Evolutionary conservation across 2,113 vertebrate genomes (phyloP), one percentile per base, ranked within the genome.

Genomic region (Australoheros scitulus): DNA sequence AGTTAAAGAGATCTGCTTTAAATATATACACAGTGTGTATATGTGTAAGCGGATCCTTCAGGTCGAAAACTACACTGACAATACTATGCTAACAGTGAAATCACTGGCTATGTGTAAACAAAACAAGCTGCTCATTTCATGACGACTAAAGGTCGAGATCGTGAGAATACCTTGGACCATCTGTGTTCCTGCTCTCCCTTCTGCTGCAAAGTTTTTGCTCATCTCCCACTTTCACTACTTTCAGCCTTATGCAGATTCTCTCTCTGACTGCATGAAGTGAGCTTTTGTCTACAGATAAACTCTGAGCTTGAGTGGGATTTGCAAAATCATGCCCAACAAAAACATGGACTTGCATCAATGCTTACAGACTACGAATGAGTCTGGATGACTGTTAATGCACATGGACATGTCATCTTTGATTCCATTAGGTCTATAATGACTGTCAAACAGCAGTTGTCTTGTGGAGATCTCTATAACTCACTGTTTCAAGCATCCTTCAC

Each of bases 151-250:
- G 81, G 59, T 65, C 75, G 3, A 74, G 65, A 64, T 87, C 13
- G 64, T 88, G 90, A 92, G 75, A 88, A 88, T 84, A 86, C 85
- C 80, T 85, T 56, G 26, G 89, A 80, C 88, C 86, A 92, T 92
- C 91, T 92, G 88, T 61, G 86, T 29, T 68, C 61, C 63, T 82
- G 76, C 70, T 86, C 77, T 85, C 64, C 89, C 83, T 68, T 83
- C 84, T 89, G 83, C 83, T 81, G 50, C 75, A 59, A 74, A 85
- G 63, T 68, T 87, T 87, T 88, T 76, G 76, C 72, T 88, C 87
- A 58, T 80, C 85, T 58, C 70, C 59, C 50, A 57, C 58, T 83
- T 57, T 78, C 75, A 64, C 61, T 76, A 68, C 79, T 86, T 36
- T 55, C 11, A 72, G 17, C 60, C 61, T 55, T 26, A 50, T 22